Conservation (phyloP, 37 sponge, comb jelly and placozoan species). For the Chondrosia reniformis region DNA sequence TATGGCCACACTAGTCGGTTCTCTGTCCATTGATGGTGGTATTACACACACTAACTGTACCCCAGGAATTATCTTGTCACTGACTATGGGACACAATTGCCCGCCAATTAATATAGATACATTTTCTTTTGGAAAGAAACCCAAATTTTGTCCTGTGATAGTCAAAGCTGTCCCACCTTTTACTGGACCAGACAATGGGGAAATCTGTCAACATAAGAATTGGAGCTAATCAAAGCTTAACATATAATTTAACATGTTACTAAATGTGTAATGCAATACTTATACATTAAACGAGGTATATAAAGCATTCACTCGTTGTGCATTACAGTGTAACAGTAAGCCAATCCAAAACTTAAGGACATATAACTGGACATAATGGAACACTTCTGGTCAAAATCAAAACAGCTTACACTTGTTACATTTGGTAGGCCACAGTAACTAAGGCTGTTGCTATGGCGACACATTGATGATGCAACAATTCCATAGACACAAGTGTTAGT, state of each 20-base stretch:
- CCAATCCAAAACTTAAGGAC: no score
- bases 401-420: no score
- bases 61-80: neutral
- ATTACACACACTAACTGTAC: neutral
- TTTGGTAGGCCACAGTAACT: no score
- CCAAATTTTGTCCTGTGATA: constrained; percentile 78
- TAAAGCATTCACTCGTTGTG: no score
- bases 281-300: no score
- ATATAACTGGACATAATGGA: no score
- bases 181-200: constrained; percentile 72
- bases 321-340: no score
- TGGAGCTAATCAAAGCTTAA: no score
- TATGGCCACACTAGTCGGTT: neutral
- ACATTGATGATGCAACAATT: neutral
- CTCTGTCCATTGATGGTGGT: neutral
- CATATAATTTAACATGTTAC: no score
- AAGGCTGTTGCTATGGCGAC: neutral
- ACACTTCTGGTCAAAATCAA: no score
- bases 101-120: constrained; percentile 48
- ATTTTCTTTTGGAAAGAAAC: constrained; percentile 43
- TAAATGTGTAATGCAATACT: no score
- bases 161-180: constrained; percentile 71
- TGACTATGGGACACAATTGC: constrained; percentile 26
- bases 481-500: neutral
- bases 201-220: no score